phyloP scores from a whole-genome alignment of 2,797 vertebrate species.

The Gila robusta region DNA sequence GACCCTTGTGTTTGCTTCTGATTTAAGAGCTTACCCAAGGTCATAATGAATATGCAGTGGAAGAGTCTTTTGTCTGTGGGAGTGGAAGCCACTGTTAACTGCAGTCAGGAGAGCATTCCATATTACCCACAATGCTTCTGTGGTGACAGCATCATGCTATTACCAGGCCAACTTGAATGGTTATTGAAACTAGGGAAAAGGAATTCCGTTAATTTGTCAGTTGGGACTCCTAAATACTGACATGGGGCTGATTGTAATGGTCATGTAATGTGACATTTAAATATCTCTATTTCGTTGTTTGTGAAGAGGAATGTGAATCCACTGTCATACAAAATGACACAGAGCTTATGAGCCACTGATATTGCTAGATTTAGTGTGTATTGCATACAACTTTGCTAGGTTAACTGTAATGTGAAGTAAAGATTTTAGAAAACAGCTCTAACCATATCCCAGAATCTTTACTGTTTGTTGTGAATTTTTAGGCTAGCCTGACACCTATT shows the following conservation, averaged over 20 bases:
- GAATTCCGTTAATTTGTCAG: slow-evolving; percentile 17
- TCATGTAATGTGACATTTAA: slow-evolving; percentile 2
- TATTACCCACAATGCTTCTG: slow-evolving; percentile 38
- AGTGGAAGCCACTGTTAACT: slow-evolving; percentile 15
- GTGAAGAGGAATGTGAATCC: background rate
- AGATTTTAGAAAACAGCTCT: background rate
- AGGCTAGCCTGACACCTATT: background rate
- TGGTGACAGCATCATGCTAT: background rate
- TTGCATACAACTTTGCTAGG: background rate
- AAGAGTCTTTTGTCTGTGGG: slow-evolving; percentile 41
- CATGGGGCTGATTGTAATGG: slow-evolving; percentile 2
- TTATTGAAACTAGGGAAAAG: slow-evolving; percentile 22
- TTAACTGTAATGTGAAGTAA: background rate
- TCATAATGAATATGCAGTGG: slow-evolving; percentile 55
- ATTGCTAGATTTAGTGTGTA: background rate
- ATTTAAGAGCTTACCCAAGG: slow-evolving; percentile 55
- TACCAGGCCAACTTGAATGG: slow-evolving; percentile 26
- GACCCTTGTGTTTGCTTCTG: slow-evolving; percentile 50
- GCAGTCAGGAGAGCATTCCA: slow-evolving; percentile 25
- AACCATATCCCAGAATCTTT: background rate
- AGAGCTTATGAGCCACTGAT: slow-evolving; percentile 7
- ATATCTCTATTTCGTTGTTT: slow-evolving; percentile 11
- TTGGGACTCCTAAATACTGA: slow-evolving; percentile 23
- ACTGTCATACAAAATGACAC: background rate
- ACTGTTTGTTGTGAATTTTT: background rate